phyloP scores from a whole-genome alignment of 2,113 vertebrate genomes.

The Syngnathoides biaculeatus region DNA sequence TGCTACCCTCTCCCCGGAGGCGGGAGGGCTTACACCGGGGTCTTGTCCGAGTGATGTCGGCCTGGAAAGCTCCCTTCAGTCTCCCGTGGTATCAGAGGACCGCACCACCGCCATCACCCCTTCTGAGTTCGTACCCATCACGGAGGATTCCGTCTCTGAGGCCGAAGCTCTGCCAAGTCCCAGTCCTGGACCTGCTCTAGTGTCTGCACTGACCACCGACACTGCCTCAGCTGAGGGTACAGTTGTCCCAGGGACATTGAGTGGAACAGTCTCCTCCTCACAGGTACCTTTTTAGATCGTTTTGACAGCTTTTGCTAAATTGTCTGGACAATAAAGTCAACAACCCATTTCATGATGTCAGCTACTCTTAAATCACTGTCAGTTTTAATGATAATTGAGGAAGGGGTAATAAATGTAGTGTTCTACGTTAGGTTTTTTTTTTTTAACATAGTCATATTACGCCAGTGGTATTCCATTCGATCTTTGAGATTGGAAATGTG shows the following conservation, averaged over 20 bases:
- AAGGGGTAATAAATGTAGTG: no score
- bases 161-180: constrained; percentile 77
- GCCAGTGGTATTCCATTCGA: no score
- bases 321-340: background rate
- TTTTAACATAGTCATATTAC: no score
- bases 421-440: no score
- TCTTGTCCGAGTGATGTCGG: constrained; percentile 80
- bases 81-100: constrained; percentile 87
- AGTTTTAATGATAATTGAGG: no score
- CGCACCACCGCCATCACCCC: constrained; percentile 89
- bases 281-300: constrained; percentile 48
- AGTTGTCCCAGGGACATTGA: constrained; percentile 66
- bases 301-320: background rate
- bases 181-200: constrained; percentile 60
- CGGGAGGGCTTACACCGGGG: constrained; percentile 65
- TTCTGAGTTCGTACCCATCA: constrained; percentile 86
- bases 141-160: constrained; percentile 91
- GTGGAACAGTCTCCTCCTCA: constrained; percentile 74
- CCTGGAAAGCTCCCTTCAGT: constrained; percentile 83
- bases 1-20: constrained; percentile 39
- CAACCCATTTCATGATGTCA: background rate
- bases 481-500: no score
- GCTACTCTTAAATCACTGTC: no score
- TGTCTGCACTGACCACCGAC: constrained; percentile 22
- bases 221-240: constrained; percentile 23